Percentiles rank a stretch among this genome's conserved stretches.
Conservation (phyloP, 2,888 invertebrate species). For the Chaetoderma sp. region DNA sequence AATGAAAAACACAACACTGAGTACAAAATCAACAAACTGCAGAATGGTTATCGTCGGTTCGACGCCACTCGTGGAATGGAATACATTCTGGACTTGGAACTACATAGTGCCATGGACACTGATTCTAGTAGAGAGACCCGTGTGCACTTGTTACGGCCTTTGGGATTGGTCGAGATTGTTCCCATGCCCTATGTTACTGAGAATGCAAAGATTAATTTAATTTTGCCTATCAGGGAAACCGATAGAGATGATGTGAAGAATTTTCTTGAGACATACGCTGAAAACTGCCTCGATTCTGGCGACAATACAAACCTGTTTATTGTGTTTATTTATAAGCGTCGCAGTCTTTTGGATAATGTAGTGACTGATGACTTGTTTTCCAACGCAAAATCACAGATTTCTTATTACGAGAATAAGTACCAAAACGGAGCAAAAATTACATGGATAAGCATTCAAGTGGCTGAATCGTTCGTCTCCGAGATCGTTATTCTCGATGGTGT, state of each 20-base stretch:
- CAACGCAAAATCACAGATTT: constrained; percentile 76
- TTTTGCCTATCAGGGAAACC: constrained; percentile 77
- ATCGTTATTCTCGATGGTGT: constrained; percentile 79
- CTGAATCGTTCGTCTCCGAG: constrained; percentile 57
- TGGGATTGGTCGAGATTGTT: constrained; percentile 89
- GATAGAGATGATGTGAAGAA: constrained; percentile 73
- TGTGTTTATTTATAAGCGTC: constrained; percentile 74
- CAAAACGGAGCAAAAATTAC: constrained; percentile 76
- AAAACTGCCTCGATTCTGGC: constrained; percentile 80
- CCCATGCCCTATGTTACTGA: constrained; percentile 97
- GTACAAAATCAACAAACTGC: constrained; percentile 69
- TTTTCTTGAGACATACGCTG: constrained; percentile 81
- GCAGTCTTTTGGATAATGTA: constrained; percentile 21
- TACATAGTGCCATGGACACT: constrained; percentile 41
- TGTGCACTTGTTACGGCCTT: constrained; percentile 84
- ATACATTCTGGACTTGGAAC: constrained; percentile 78
- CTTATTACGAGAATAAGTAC: constrained; percentile 76
- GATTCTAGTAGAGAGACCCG: constrained; percentile 68
- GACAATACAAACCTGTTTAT: constrained; percentile 84
- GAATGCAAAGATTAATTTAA: constrained; percentile 83
- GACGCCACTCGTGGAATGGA: constrained; percentile 89
- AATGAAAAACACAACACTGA: constrained; percentile 52
- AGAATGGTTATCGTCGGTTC: constrained; percentile 81
- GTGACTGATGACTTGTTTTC: constrained; percentile 73
- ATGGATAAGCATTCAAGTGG: constrained; percentile 69